Evolutionary conservation across 2,113 vertebrate species (phyloP).

Genomic region (Cyanoderma ruficeps): DNA sequence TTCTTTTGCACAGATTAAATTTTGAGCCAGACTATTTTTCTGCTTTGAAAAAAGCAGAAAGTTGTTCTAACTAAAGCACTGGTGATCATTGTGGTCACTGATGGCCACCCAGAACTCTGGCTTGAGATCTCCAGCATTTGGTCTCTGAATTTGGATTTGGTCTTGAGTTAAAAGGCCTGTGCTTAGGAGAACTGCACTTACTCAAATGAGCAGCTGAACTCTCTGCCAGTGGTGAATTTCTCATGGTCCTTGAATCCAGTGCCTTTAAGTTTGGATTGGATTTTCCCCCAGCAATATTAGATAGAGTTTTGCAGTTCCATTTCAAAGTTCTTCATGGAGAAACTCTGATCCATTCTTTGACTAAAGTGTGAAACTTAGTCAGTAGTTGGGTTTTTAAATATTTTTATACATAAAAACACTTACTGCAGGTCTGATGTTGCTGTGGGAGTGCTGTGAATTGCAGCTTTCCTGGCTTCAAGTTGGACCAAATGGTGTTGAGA

Average conservation of each 20-base stretch:
- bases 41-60: background rate
- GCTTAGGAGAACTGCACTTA: background rate
- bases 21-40: background rate
- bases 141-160: background rate
- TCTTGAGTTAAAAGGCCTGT: background rate
- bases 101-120: background rate
- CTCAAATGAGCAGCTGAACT: background rate
- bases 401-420: background rate
- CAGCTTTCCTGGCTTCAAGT: background rate
- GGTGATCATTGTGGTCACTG: background rate
- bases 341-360: background rate
- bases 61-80: background rate
- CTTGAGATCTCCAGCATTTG: background rate
- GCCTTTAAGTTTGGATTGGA: background rate
- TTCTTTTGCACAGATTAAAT: background rate
- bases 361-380: background rate
- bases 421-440: background rate
- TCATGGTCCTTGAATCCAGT: background rate
- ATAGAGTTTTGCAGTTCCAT: background rate
- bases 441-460: background rate
- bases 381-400: background rate
- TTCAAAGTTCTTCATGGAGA: background rate
- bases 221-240: background rate
- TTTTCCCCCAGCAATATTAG: fast-evolving
- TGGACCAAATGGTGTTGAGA: background rate